A percentile compares a stretch with the other conserved stretches of the same genome.
These are phyloP conservation scores for Mya arenaria DNA, from an alignment of 1,140 invertebrate species.

Conservation along the genomic window DNA sequence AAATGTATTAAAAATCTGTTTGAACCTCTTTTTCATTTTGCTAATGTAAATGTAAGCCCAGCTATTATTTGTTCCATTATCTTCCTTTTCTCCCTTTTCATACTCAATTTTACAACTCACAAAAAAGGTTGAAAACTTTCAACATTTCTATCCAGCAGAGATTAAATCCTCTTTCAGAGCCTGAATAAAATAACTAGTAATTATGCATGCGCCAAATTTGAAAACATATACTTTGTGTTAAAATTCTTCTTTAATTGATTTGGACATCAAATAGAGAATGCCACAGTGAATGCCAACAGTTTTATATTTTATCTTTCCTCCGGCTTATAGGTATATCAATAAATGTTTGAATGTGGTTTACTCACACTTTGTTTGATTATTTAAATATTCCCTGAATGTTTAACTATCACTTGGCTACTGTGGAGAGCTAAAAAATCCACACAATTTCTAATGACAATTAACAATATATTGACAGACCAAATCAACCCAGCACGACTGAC, in stretches of 20 bases:
- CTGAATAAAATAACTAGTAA: too few relatives aligned
- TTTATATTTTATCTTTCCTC: conserved; percentile 33
- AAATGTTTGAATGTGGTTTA: neutral
- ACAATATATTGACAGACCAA: neutral
- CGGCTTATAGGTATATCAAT: conserved; percentile 18
- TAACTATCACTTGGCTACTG: conserved; percentile 8
- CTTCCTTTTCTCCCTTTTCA: too few relatives aligned
- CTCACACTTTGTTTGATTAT: conserved; percentile 4
- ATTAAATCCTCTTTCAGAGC: too few relatives aligned
- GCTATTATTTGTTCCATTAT: too few relatives aligned
- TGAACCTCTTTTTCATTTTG: too few relatives aligned
- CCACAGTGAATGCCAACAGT: conserved; percentile 26
- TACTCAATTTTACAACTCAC: too few relatives aligned
- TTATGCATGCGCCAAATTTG: too few relatives aligned
- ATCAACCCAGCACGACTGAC: neutral
- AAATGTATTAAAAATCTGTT: too few relatives aligned
- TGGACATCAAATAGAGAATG: conserved; percentile 4
- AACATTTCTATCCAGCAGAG: too few relatives aligned
- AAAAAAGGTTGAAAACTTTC: too few relatives aligned
- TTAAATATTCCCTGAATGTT: conserved; percentile 25
- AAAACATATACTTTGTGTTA: too few relatives aligned
- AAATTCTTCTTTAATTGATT: neutral
- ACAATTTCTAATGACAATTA: neutral
- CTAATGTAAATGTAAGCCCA: too few relatives aligned
- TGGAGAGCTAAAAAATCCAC: neutral